Evolutionary conservation across 2,888 invertebrate species (phyloP).

Genomic region (Ennomos fuscantarius): DNA sequence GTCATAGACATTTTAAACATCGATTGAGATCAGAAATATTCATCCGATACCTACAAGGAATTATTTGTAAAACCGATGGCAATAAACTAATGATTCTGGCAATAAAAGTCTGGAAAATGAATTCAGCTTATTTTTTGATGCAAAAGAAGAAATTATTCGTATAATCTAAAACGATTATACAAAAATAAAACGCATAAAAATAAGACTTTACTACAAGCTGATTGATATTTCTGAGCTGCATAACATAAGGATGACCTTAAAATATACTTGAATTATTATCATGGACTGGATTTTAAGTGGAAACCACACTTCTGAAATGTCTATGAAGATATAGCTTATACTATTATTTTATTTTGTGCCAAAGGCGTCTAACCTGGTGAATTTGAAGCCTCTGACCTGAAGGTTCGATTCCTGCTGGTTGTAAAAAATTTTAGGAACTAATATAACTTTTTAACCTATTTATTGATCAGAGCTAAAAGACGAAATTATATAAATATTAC

Average conservation of each 20-base stretch:
- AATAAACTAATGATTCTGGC: slow-evolving; percentile 39
- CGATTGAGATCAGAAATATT: slow-evolving; percentile 36
- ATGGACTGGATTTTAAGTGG: no score
- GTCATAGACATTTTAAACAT: slow-evolving; percentile 31
- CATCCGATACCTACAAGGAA: slow-evolving; percentile 35
- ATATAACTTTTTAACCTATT: slow-evolving; percentile 34
- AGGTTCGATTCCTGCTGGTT: no score
- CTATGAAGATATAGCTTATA: no score
- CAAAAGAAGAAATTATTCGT: slow-evolving; percentile 34
- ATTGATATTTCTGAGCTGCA: slow-evolving; percentile 53
- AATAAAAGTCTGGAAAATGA: slow-evolving; percentile 36
- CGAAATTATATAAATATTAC: slow-evolving; percentile 4
- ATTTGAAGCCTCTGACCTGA: no score
- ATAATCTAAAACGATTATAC: slow-evolving; percentile 37
- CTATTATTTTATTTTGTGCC: no score
- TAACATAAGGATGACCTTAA: slow-evolving; percentile 37
- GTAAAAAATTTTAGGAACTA: no score
- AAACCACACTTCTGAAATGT: no score
- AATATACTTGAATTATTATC: slow-evolving; percentile 11
- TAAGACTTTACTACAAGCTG: slow-evolving; percentile 57
- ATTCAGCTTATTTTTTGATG: slow-evolving; percentile 36
- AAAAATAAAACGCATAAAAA: slow-evolving; percentile 58
- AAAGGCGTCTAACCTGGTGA: no score
- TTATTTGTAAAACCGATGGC: slow-evolving; percentile 39
- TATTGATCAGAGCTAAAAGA: slow-evolving; percentile 45